Evolutionary conservation across 2,888 invertebrate genomes (phyloP).

Genomic region (Lasius platythorax): DNA sequence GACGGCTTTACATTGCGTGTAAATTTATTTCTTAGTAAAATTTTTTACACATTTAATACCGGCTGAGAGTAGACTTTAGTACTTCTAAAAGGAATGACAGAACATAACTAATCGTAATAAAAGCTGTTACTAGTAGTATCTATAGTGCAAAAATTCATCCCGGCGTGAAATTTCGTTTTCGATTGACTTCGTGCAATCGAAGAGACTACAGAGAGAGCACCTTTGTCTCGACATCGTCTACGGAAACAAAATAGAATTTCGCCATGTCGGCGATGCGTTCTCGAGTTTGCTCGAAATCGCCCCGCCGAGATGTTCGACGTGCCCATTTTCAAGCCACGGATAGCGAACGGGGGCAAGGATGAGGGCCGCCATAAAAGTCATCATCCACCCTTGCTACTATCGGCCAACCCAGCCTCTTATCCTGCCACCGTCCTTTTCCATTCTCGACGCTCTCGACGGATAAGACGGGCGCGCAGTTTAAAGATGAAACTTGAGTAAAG

Average conservation of each 20-base stretch:
- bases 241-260: conserved; percentile 47
- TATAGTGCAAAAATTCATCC: conserved; percentile 10
- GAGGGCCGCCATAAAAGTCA: conserved; percentile 66
- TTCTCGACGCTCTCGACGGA: conserved; percentile 42
- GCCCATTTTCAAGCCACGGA: conserved; percentile 61
- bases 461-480: conserved; percentile 55
- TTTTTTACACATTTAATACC: background rate
- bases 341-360: conserved; percentile 22
- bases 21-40: conserved; percentile 15
- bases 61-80: background rate
- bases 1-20: background rate
- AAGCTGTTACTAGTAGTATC: background rate
- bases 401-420: conserved; percentile 33
- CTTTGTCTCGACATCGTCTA: conserved; percentile 33
- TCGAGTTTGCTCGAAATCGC: conserved; percentile 64
- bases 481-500: conserved; percentile 62
- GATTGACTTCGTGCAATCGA: conserved; percentile 5
- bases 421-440: conserved; percentile 18
- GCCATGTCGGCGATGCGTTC: conserved; percentile 58
- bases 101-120: background rate
- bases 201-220: background rate
- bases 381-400: conserved; percentile 51
- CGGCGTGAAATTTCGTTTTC: conserved; percentile 30
- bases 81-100: background rate
- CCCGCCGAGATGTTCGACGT: conserved; percentile 51